phyloP scores from a whole-genome alignment of 2,113 vertebrate genomes.

The Pogona vitticeps region DNA sequence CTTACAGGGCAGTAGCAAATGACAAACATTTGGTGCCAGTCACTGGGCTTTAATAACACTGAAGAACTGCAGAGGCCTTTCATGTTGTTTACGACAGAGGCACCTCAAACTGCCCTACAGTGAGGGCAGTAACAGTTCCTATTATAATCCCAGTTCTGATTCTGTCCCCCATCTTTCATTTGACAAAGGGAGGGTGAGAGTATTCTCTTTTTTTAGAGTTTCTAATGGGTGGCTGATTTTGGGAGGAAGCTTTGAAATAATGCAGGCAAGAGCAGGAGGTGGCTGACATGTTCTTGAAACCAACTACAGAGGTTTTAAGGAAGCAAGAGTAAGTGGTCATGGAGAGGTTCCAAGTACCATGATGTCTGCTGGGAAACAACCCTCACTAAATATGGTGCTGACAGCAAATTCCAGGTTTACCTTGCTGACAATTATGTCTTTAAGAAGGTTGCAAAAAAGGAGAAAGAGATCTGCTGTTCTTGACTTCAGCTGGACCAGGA shows the following conservation, averaged over 20 bases:
- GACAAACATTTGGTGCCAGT: constrained; percentile 51
- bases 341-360: no score
- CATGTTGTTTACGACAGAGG: constrained; percentile 23
- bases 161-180: constrained; percentile 49
- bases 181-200: constrained; percentile 13
- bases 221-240: constrained; percentile 58
- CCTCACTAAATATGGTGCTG: no score
- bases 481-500: no score
- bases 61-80: constrained; percentile 46
- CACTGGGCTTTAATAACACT: constrained; percentile 40
- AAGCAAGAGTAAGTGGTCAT: no score
- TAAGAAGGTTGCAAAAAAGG: no score
- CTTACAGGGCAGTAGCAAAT: constrained; percentile 49
- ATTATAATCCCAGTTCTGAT: constrained; percentile 52
- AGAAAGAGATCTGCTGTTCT: no score
- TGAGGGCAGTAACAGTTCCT: constrained; percentile 35
- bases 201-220: constrained; percentile 58
- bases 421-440: no score
- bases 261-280: background rate
- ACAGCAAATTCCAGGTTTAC: no score
- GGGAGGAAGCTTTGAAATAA: constrained; percentile 27
- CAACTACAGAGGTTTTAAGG: no score
- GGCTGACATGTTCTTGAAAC: no score
- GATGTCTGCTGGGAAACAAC: no score
- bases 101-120: constrained; percentile 21